Evolutionary conservation across 2,113 vertebrate genomes (phyloP).

Genomic region (Chaenocephalus aceratus): DNA sequence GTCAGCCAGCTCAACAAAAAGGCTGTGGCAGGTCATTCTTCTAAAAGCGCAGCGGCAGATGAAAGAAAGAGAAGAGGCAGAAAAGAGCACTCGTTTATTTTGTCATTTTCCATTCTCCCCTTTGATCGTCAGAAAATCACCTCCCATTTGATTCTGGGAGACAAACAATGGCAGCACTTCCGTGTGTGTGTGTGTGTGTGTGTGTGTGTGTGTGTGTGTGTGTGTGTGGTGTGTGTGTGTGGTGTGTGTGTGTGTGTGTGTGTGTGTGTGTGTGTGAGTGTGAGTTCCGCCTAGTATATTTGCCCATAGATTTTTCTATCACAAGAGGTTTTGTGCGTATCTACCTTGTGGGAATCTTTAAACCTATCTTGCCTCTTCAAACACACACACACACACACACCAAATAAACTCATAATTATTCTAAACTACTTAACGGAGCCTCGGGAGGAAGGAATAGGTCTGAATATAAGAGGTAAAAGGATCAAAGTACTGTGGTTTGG

Average conservation of each 20-base stretch:
- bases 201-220: too few relatives aligned
- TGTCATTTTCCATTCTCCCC: slow-evolving; percentile 64
- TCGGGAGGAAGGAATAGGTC: slow-evolving; percentile 31
- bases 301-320: slow-evolving; percentile 31
- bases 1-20: slow-evolving; percentile 56
- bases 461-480: slow-evolving; percentile 42
- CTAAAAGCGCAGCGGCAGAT: slow-evolving; percentile 27
- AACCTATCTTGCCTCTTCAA: slow-evolving; percentile 22
- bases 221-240: too few relatives aligned
- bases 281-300: not conserved
- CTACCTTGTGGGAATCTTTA: slow-evolving; percentile 18
- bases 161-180: too few relatives aligned
- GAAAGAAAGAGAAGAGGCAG: slow-evolving; percentile 51
- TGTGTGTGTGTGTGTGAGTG: too few relatives aligned
- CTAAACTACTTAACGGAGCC: slow-evolving; percentile 25
- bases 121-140: slow-evolving; percentile 56
- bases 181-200: too few relatives aligned
- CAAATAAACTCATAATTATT: slow-evolving; percentile 39
- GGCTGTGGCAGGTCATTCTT: slow-evolving; percentile 61
- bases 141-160: slow-evolving; percentile 55
- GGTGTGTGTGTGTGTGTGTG: too few relatives aligned
- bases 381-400: not conserved
- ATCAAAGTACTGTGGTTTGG: slow-evolving; percentile 46
- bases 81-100: slow-evolving; percentile 67
- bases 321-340: slow-evolving; percentile 12